Base-by-base conservation (phyloP, 2,113 vertebrate species). In the Embiotoca jacksoni region DNA sequence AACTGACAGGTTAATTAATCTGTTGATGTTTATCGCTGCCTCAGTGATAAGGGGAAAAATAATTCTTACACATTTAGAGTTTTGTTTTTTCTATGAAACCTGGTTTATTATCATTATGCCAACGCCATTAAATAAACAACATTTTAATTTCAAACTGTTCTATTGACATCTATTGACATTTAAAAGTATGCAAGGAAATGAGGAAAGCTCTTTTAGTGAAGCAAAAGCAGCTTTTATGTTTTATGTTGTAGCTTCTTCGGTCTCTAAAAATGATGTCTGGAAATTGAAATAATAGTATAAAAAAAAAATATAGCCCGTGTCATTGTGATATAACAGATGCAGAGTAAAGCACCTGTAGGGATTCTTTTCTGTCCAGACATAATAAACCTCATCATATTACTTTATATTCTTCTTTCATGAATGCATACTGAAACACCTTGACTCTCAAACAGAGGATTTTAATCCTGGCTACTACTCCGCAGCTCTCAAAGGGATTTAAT, bases 1-100 rank as follows among this genome's bases (percentile, higher is more conserved):
- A 13, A 2, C 67, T 71, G 64, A 68, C 78, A 80, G 80, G 80
- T 85, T 87, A 90, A 91, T 93, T 92, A 90, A 88, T 89, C 83
- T 71, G 33, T 52, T 52, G 52, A 64, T 87, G 81, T 89, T 89
- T 81, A 84, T 83, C 47, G 6, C 44, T 3, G 37, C 55, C 23
- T 37, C 46, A 1, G 35, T 36, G 37, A 78, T 80, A 71, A 72
- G 56, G 6, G 8, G 32, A 52, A 36, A 65, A 70, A 68, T 36
- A 1, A 69, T 59, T 59, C 32, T 35, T 47, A 30, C 31, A 4
- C 37, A 69, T 62, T 73, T 32, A 59, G 15, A 69, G 14, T 16
- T 69, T 4, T 7, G 7, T 0, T 33, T 75, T 82, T 76, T 50
- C 36, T 11, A 1, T 57, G 46, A 58, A 68, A 16, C 53, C 8